Evolutionary conservation across 2,113 vertebrate genomes (phyloP), one percentile per base, ranked within the genome.

Genomic region (Callionymus lyra): DNA sequence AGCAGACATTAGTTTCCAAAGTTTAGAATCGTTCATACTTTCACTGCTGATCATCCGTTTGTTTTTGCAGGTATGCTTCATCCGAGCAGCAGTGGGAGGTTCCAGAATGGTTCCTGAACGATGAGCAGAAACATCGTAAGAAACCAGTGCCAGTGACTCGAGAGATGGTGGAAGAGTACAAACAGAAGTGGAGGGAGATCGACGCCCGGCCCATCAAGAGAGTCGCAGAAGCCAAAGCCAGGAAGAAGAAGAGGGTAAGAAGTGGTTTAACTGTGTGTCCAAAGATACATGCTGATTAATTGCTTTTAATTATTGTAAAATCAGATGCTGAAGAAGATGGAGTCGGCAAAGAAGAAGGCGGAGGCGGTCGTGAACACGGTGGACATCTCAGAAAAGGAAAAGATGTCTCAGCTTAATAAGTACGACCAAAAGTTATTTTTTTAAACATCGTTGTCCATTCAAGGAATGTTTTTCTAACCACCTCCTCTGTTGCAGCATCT

Each of bases 221-320:
- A 41, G 88, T 98, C 48, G 95, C 95, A 0, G 95, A 98, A 74
- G 95, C 95, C 41, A 98, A 98, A 50, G 92, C 94, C 57, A 89
- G 93, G 58, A 98, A 98, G 85, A 97, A 96, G 79, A 86, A 85
- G 31, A 84, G 90, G 87, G 94, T 98, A 70, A 85, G 86, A 5
- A 4, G 39, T 10, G 5, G 13, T n/a, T 10, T 9, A 10, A 21
- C 32, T 16, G 10, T 43, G 21, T 8, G 21, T 5, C 21, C 21
- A 27, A 38, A 47, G 31, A 16, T 21, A n/a, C 11, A 35, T 0
- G 56, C 21, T 13, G 12, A 0, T 41, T 6, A 1, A 1, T 49
- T 36, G 35, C 10, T 43, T 6, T 40, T 0, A 4, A 4, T 27
- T 10, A 12, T 19, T 11, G 4, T 42, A 34, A n/a, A n/a, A 63